Conservation (phyloP, 2,113 vertebrate genomes). For the Hystrix cristata region DNA sequence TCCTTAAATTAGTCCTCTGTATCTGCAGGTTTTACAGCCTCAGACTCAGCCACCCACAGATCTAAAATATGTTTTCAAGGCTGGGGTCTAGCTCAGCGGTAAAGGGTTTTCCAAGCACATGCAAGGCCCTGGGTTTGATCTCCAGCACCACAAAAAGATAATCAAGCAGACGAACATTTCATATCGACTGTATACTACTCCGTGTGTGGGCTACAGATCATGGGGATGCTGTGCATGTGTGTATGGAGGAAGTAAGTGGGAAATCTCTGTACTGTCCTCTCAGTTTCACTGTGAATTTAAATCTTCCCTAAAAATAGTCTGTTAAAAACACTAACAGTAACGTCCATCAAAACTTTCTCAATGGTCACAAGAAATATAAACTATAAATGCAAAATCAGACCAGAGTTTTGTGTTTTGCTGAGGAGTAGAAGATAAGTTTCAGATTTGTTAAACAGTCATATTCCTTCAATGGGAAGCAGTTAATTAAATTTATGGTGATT, state of each 20-base stretch:
- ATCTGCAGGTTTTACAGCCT: neutral
- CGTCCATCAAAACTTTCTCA: neutral
- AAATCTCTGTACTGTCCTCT: neutral
- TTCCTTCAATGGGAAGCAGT: neutral
- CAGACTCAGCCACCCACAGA: neutral
- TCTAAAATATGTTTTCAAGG: neutral
- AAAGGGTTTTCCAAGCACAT: neutral
- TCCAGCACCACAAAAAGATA: neutral
- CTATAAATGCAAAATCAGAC: neutral
- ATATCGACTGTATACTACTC: neutral
- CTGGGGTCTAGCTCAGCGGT: neutral
- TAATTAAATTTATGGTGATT: neutral
- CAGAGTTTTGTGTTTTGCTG: neutral
- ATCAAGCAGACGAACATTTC: neutral
- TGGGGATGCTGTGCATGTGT: too few species aligned
- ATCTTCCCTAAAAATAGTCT: neutral
- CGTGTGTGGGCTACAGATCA: too few species aligned
- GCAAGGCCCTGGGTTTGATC: neutral
- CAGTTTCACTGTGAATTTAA: neutral
- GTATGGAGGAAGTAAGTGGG: too few species aligned
- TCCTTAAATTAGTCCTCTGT: neutral
- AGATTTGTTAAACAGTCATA: neutral
- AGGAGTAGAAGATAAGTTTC: neutral
- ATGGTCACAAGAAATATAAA: neutral
- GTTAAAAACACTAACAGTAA: neutral